Evolutionary conservation across 1,140 invertebrate genomes (phyloP).

Genomic region (Oryctes rhinoceros): DNA sequence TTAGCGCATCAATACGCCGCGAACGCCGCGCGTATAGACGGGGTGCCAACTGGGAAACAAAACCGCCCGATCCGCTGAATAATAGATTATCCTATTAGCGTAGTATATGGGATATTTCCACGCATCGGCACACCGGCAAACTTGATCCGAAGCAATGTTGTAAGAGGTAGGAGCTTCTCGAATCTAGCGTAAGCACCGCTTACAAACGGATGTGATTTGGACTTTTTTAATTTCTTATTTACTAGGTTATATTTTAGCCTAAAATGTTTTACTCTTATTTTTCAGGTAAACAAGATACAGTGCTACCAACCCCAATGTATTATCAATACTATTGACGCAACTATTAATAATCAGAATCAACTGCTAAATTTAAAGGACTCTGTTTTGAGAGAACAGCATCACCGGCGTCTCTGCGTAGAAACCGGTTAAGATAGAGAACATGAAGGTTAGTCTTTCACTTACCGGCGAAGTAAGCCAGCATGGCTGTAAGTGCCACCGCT

Average conservation of each 20-base stretch:
- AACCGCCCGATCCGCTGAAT: background rate
- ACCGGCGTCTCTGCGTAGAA: no score
- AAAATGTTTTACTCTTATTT: no score
- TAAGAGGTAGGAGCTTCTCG: background rate
- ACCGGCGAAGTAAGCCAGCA: conserved; percentile 95
- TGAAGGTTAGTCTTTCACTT: conserved; percentile 61
- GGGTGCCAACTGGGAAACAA: background rate
- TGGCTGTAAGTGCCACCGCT: conserved; percentile 85
- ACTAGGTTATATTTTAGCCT: no score
- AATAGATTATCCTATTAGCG: conserved; percentile 22
- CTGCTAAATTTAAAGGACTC: no score
- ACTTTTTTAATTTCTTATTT: no score
- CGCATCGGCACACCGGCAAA: background rate
- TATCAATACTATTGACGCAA: no score
- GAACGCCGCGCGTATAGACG: background rate
- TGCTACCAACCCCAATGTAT: no score
- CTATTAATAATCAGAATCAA: no score
- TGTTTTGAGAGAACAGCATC: no score
- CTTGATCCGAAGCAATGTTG: background rate
- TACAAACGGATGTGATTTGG: no score
- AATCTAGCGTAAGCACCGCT: background rate
- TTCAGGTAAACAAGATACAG: no score
- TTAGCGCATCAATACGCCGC: conserved; percentile 2
- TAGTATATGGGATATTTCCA: background rate
- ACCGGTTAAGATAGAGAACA: background rate